phyloP scores from a whole-genome alignment of 2,113 vertebrate species.

The Carettochelys insculpta region DNA sequence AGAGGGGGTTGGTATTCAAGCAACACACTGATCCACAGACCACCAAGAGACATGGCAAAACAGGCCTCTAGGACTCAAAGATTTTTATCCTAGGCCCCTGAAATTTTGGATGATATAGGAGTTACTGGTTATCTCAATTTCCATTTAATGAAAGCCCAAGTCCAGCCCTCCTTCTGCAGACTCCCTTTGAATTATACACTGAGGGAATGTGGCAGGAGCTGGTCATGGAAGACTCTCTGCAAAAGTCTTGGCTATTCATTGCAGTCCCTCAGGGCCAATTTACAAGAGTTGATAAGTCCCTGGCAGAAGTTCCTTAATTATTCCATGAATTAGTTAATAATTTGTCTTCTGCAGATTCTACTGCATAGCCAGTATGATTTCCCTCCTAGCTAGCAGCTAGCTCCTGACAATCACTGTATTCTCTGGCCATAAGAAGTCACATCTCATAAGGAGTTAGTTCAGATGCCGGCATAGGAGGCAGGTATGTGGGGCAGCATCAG shows the following conservation, averaged over 20 bases:
- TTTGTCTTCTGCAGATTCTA: background rate
- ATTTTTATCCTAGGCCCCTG: background rate
- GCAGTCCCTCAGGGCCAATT: background rate
- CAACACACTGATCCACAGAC: background rate
- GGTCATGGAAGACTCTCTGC: background rate
- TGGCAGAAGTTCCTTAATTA: background rate
- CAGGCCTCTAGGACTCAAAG: background rate
- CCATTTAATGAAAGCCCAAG: background rate
- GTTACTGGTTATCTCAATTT: background rate
- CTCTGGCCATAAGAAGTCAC: background rate
- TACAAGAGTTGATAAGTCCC: background rate
- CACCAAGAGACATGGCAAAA: background rate
- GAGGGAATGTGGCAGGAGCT: background rate
- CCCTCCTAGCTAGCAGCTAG: background rate
- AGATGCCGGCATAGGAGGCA: background rate
- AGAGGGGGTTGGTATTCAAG: background rate
- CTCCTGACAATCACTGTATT: background rate
- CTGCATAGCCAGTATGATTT: background rate
- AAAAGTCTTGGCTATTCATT: background rate
- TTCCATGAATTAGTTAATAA: background rate
- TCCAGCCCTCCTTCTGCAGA: background rate
- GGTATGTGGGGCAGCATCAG: too few species aligned
- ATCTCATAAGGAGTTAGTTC: background rate
- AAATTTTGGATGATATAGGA: background rate
- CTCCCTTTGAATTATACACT: background rate